Evolutionary conservation across 2,113 vertebrate genomes (phyloP).

Genomic region (Crotalus horridus): DNA sequence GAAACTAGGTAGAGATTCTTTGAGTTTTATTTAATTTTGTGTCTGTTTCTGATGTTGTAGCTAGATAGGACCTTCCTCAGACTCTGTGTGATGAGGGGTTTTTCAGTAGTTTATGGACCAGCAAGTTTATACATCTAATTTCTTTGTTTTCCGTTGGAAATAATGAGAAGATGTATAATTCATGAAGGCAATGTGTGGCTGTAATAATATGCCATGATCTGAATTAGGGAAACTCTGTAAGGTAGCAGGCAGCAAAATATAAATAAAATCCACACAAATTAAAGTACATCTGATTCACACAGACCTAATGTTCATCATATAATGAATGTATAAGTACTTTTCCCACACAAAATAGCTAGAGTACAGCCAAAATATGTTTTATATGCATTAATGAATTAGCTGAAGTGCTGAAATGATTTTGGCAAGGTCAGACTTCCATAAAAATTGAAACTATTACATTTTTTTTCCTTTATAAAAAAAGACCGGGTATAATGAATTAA

Average conservation of each 20-base stretch:
- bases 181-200: background rate
- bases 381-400: background rate
- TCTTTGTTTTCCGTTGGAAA: background rate
- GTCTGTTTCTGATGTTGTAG: background rate
- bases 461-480: background rate
- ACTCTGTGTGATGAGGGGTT: background rate
- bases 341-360: background rate
- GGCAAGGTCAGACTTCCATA: background rate
- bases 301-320: background rate
- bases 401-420: background rate
- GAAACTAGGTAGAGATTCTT: background rate
- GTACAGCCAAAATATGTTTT: fast-evolving
- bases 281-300: background rate
- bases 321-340: background rate
- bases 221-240: background rate
- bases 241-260: background rate
- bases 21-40: background rate
- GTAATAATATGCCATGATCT: background rate
- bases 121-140: background rate
- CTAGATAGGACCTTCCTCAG: background rate
- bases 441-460: background rate
- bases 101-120: background rate
- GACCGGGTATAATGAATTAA: background rate
- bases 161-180: background rate
- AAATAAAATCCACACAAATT: background rate